A percentile compares a stretch with the other conserved stretches of the same genome.
phyloP scores from a whole-genome alignment of 2,888 invertebrate genomes.

The Drosophila kuntzei region DNA sequence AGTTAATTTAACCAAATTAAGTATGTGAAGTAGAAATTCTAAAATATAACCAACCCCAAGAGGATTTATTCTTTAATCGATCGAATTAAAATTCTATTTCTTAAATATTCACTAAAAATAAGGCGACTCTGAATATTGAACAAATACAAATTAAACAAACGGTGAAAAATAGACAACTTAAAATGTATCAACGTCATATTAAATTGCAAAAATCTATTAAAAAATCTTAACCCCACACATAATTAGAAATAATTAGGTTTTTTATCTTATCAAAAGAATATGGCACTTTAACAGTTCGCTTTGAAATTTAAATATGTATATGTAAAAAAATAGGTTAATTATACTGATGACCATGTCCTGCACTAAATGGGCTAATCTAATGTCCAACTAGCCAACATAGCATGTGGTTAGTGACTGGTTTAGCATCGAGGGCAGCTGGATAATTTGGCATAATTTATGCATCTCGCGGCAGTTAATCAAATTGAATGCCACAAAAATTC shows the following conservation, averaged over 20 bases:
- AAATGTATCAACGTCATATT: too few relatives aligned
- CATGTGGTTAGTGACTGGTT: conserved; percentile 1
- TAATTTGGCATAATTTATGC: conserved; percentile 74
- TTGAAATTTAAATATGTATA: neutral
- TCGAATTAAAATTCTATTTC: neutral
- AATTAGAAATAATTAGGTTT: too few relatives aligned
- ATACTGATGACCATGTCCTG: conserved; percentile 2
- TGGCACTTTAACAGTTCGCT: neutral
- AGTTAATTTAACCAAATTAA: conserved; percentile 11
- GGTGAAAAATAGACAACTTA: too few relatives aligned
- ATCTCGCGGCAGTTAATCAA: conserved; percentile 67
- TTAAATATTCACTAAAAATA: too few relatives aligned
- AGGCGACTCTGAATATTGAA: too few relatives aligned
- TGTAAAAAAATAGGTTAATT: neutral
- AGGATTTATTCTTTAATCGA: neutral
- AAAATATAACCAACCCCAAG: neutral
- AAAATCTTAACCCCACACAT: too few relatives aligned
- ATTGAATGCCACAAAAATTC: conserved; percentile 69
- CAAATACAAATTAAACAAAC: too few relatives aligned
- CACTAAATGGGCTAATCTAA: conserved; percentile 13
- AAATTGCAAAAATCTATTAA: too few relatives aligned
- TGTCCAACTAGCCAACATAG: conserved; percentile 2
- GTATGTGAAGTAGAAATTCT: neutral
- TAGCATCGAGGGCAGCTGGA: conserved; percentile 21
- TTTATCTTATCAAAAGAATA: too few relatives aligned